Evolutionary conservation across 1,140 invertebrate species (phyloP).

Genomic region (Polypedilum pembai): DNA sequence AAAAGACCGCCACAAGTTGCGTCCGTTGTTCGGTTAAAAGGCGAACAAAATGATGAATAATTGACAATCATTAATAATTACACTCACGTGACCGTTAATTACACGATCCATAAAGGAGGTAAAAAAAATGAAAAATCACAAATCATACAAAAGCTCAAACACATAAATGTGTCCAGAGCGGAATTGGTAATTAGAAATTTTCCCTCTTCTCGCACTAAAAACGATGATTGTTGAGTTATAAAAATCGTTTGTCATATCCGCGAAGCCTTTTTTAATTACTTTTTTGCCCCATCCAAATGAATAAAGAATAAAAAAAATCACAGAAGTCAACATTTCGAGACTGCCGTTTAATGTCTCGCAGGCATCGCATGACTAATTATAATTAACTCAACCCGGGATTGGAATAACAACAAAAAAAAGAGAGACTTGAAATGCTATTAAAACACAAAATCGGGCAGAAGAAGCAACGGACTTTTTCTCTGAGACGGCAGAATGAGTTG

Average conservation of each 20-base stretch:
- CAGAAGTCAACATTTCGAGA: conserved; percentile 2
- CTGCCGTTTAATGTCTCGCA: conserved; percentile 15
- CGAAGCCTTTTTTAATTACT: conserved; percentile 18
- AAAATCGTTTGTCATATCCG: conserved; percentile 17
- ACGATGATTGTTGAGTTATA: background rate
- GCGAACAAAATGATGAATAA: background rate
- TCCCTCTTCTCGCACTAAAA: background rate
- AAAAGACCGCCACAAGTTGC: too few relatives aligned
- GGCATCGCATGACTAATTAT: conserved; percentile 16
- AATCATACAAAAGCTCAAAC: background rate
- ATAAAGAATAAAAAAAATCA: background rate
- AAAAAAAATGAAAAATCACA: background rate
- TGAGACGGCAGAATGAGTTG: conserved; percentile 10
- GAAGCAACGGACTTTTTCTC: background rate
- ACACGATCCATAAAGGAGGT: background rate
- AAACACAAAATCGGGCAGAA: background rate
- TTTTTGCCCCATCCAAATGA: background rate
- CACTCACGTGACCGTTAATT: conserved; percentile 16
- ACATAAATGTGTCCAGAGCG: background rate
- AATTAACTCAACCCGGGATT: background rate
- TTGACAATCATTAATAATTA: conserved; percentile 19
- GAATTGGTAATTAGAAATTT: background rate
- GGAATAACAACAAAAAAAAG: too few relatives aligned
- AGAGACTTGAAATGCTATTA: too few relatives aligned
- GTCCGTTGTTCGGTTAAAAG: too few relatives aligned